Evolutionary conservation across 2,888 invertebrate genomes (phyloP), one percentile per base, ranked within the genome.

Genomic region (Coelinius sp.): DNA sequence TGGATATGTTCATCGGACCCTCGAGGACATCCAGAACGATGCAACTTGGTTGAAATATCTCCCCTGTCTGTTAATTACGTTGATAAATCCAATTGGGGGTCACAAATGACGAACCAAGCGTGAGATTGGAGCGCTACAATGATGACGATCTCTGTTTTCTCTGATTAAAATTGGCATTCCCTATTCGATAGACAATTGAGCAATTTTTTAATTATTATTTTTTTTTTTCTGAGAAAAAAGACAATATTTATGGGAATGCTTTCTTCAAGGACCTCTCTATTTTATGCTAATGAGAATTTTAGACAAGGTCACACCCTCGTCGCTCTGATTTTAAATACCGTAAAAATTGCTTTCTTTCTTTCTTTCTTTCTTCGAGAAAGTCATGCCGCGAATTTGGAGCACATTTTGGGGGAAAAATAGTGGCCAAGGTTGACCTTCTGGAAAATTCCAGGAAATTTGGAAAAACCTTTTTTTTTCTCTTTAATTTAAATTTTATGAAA

Each of bases 71-170:
- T 53, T 53, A 53, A 53, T 53, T n/a, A 12, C 27, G 25, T 53
- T 24, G 53, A 53, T 53, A 8, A 53, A 25, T 53, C n/a, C 12
- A 25, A 25, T n/a, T 41, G 27, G 53, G 52, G 53, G 27, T 53
- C 53, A 53, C 53, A 22, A 53, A 27, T 53, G 27, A 53, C 53
- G 25, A 53, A 53, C 53, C 53, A 53, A 53, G 25, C 53, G 53
- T 53, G 53, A 27, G 53, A 53, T 53, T 53, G 25, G 6, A 52
- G 35, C n/a, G 41, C 14, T 41, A 41, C 52, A 25, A 25, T 53
- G 53, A 25, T 53, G 25, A 53, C 53, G 53, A 53, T 25, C 25
- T 53, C n/a, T n/a, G 25, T n/a, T n/a, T n/a, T n/a, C n/a, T n/a
- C n/a, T n/a, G n/a, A n/a, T n/a, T n/a, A n/a, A n/a, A n/a, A n/a